Evolutionary conservation across 2,113 vertebrate genomes (phyloP), one percentile per base, ranked within the genome.

Genomic region (Plestiodon gilberti): DNA sequence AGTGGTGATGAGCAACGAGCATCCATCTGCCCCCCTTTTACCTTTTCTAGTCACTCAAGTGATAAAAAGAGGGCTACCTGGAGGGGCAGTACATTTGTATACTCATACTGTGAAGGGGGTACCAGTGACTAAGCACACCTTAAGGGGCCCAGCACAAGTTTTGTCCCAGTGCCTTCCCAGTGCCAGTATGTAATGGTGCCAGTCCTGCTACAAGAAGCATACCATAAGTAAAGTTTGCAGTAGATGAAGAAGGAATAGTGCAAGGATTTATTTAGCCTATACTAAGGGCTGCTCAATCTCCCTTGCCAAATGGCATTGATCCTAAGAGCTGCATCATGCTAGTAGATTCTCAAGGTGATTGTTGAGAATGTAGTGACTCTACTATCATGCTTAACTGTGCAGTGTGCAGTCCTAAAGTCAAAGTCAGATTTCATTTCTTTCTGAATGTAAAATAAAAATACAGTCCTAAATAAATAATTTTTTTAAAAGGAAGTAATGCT

Each of bases 401-500:
- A 48, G 30, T 67, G 28, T n/a, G 15, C 52, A 52, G 4, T 67
- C 28, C 25, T 71, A 57, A n/a, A 15, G 35, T 82, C 35, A 71
- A 18, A 71, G 81, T 75, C 78, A 88, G 88, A 17, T 70, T 91
- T 92, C 28, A 62, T 88, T 17, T 65, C 71, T 40, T 22, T 6
- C 71, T 9, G 22, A 40, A 17, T 78, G 20, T 23, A 6, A 15
- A 78, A 10, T 28, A 43, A 87, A 55, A 73, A 84, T 71, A 86
- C 61, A 55, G 30, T 82, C 38, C 23, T 30, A 59, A 40, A 13
- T 61, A n/a, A 80, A 90, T 84, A 78, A 89, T 89, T 38, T 77
- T 89, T 90, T 74, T 75, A 84, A 82, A 18, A 93, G 55, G 35
- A 89, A 92, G 38, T 40, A 65, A 78, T 88, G 2, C 76, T 90